These are phyloP conservation scores for Anagyrus pseudococci DNA, from an alignment of 2,888 invertebrate species.

Conservation along the genomic window DNA sequence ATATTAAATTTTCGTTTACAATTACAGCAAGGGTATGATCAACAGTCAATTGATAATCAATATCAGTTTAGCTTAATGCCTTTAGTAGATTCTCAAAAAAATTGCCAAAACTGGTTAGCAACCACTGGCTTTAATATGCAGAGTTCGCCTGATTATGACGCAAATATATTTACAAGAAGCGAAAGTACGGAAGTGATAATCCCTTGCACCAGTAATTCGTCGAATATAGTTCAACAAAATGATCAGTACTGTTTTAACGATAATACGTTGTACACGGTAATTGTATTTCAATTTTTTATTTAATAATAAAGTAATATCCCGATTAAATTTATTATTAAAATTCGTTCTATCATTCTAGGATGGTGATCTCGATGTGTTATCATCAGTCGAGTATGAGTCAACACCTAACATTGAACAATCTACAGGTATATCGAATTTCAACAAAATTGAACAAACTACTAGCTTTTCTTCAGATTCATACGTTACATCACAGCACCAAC, in stretches of 20 bases:
- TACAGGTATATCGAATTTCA: too few relatives aligned
- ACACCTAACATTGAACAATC: too few relatives aligned
- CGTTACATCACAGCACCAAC: background rate
- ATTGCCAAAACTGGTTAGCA: constrained; percentile 51
- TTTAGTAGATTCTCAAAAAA: constrained; percentile 45
- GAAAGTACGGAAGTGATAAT: constrained; percentile 14
- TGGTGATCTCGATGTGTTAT: constrained; percentile 8
- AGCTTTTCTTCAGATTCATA: too few relatives aligned
- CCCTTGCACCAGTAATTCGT: constrained; percentile 3
- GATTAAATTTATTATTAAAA: background rate
- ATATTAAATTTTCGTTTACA: background rate
- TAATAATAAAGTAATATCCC: background rate
- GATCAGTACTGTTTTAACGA: constrained; percentile 16
- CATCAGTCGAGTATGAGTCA: constrained; percentile 3
- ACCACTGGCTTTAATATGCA: constrained; percentile 38
- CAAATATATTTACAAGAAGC: constrained; percentile 10
- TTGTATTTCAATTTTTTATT: background rate
- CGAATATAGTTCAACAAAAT: too few relatives aligned
- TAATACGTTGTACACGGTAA: constrained; percentile 27
- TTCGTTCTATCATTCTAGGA: constrained; percentile 2
- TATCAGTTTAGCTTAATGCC: constrained; percentile 42
- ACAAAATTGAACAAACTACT: too few relatives aligned
- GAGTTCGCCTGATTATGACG: constrained; percentile 9
- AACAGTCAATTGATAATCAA: constrained; percentile 29
- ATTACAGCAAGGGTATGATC: constrained; percentile 6